A percentile compares a stretch with the other conserved stretches of the same genome.
Conservation (phyloP, 1,140 invertebrate species). For the Drosophila ogumai region DNA sequence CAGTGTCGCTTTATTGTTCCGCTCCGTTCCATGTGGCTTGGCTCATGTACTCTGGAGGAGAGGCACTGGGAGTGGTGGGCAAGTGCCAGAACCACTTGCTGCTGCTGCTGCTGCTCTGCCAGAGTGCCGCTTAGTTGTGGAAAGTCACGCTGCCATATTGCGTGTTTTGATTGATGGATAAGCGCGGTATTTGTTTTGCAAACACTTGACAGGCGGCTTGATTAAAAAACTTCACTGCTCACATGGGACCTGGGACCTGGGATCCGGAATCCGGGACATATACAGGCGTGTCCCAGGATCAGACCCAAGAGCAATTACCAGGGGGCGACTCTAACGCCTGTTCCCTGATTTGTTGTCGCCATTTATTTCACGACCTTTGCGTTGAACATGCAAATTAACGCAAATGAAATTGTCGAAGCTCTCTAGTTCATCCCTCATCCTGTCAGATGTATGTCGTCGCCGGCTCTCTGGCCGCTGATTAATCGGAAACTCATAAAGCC, state of each 20-base stretch:
- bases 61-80: slow-evolving; percentile 19
- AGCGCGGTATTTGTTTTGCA: slow-evolving; percentile 81
- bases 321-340: slow-evolving; percentile 44
- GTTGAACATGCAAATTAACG: slow-evolving; percentile 76
- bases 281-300: slow-evolving; percentile 63
- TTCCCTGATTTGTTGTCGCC: slow-evolving; percentile 79
- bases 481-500: slow-evolving; percentile 67
- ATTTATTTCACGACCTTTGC: slow-evolving; percentile 73
- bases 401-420: slow-evolving; percentile 70
- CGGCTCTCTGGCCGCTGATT: slow-evolving; percentile 53
- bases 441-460: slow-evolving; percentile 76
- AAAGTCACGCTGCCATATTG: slow-evolving; percentile 83
- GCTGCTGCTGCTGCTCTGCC: slow-evolving; percentile 13
- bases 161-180: slow-evolving; percentile 85
- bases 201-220: slow-evolving; percentile 84
- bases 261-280: slow-evolving; percentile 43
- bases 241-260: slow-evolving; percentile 71
- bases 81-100: slow-evolving; percentile 63
- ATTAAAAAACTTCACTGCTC: slow-evolving; percentile 85
- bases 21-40: slow-evolving; percentile 71
- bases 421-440: slow-evolving; percentile 59
- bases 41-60: slow-evolving; percentile 20
- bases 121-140: slow-evolving; percentile 59
- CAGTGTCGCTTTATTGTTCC: slow-evolving; percentile 79
- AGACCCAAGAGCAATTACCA: slow-evolving; percentile 60